Evolutionary conservation across 2,113 vertebrate genomes (phyloP).

Genomic region (Protomyctophum bolini): DNA sequence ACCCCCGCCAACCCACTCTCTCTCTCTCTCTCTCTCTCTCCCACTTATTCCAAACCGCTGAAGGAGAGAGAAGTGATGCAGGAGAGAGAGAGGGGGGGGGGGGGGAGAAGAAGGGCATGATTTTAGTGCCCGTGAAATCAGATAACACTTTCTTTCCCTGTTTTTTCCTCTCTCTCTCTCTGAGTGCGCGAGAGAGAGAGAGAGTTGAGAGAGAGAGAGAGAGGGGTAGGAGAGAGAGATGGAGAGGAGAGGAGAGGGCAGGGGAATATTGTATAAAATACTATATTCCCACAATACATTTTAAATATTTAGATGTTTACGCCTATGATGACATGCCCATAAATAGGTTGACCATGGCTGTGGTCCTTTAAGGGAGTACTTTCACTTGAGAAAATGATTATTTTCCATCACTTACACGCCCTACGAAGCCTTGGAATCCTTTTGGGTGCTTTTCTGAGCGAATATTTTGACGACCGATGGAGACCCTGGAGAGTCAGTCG

Average conservation of each 20-base stretch:
- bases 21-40: not conserved
- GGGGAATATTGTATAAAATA: not conserved
- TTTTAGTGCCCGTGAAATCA: conserved; percentile 4
- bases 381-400: no score
- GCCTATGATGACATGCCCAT: conserved; percentile 10
- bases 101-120: conserved; percentile 49
- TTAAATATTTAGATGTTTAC: no score
- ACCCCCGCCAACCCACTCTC: not conserved
- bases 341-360: not conserved
- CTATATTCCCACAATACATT: no score
- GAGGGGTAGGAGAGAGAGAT: conserved; percentile 13
- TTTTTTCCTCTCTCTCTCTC: no score
- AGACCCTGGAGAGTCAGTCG: no score
- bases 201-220: no score
- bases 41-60: conserved; percentile 48
- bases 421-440: no score
- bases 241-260: conserved; percentile 30
- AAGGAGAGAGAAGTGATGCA: conserved; percentile 23
- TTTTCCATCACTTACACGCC: no score
- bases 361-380: no score
- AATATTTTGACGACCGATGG: no score
- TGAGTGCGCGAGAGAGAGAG: not conserved
- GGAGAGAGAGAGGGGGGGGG: conserved; percentile 17
- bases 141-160: no score
- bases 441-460: no score